These are phyloP conservation scores for Gymnorhina tibicen DNA, from an alignment of 2,113 vertebrate species.

Conservation along the genomic window DNA sequence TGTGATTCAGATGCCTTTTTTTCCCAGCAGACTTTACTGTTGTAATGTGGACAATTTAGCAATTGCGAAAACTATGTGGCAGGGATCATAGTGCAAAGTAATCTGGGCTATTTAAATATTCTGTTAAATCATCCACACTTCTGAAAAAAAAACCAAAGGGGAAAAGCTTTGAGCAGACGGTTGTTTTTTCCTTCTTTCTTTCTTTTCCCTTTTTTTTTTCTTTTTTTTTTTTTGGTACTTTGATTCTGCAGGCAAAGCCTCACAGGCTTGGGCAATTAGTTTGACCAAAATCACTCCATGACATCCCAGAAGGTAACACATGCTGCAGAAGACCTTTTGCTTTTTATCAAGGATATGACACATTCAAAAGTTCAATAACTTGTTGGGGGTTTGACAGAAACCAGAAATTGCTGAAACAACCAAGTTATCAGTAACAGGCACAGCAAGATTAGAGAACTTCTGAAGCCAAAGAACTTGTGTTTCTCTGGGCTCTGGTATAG, in stretches of 20 bases:
- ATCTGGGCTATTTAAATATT: not conserved
- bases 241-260: not conserved
- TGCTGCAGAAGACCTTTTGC: not conserved
- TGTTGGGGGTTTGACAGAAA: not conserved
- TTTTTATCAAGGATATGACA: not conserved
- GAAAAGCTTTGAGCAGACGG: not conserved
- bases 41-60: not conserved
- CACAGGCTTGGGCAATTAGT: not conserved
- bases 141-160: not conserved
- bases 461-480: not conserved
- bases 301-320: not conserved
- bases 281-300: not conserved
- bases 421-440: not conserved
- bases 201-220: fast-evolving
- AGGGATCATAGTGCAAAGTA: not conserved
- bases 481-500: not conserved
- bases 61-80: not conserved
- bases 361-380: not conserved
- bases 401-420: not conserved
- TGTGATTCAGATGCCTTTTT: not conserved
- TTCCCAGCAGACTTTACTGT: not conserved
- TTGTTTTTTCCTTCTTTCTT: fast-evolving
- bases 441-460: not conserved
- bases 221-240: not conserved
- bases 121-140: not conserved